phyloP scores from a whole-genome alignment of 2,113 vertebrate species.

The Ageneiosus marmoratus region DNA sequence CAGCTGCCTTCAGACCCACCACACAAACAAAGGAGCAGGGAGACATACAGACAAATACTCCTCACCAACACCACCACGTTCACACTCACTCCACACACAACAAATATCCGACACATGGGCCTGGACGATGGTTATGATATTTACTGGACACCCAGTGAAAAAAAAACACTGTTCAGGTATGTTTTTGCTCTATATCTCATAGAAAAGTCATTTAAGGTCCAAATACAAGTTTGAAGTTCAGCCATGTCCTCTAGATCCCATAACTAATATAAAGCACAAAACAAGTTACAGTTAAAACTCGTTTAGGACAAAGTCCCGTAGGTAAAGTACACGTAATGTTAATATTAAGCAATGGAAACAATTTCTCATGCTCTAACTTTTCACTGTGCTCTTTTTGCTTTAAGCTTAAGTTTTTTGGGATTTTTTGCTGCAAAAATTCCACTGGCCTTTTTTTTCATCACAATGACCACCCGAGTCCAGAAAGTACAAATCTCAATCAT shows the following conservation, averaged over 20 bases:
- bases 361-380: neutral
- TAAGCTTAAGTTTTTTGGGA: neutral
- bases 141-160: neutral
- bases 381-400: neutral
- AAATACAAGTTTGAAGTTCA: neutral
- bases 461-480: neutral
- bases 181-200: neutral
- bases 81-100: neutral
- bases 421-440: neutral
- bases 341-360: neutral
- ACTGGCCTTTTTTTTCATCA: neutral
- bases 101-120: neutral
- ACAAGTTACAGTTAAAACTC: neutral
- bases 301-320: neutral
- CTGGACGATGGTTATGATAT: neutral
- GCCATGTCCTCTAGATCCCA: neutral
- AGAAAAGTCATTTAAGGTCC: neutral
- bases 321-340: too few relatives aligned
- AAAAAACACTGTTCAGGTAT: neutral
- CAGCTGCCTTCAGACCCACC: constrained; percentile 84
- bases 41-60: constrained; percentile 32
- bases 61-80: constrained; percentile 24
- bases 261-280: neutral
- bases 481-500: constrained; percentile 23
- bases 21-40: constrained; percentile 77